Conservation (phyloP, 2,888 invertebrate species). For the Tillus elongatus region DNA sequence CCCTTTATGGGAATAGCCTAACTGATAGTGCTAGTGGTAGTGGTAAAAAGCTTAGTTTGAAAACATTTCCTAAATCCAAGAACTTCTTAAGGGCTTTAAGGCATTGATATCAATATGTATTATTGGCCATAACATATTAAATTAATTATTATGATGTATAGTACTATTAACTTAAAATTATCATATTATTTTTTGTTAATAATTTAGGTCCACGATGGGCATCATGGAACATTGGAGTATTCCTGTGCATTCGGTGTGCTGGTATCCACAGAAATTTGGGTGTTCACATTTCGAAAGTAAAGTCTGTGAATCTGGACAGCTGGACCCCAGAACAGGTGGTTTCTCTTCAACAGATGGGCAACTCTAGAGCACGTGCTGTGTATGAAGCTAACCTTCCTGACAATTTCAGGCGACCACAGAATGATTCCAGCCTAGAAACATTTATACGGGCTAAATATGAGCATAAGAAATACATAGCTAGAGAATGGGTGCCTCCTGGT, state of each 20-base stretch:
- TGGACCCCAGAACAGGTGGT: conserved; percentile 95
- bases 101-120: too few relatives aligned
- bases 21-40: too few relatives aligned
- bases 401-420: conserved; percentile 89
- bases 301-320: conserved; percentile 94
- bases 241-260: conserved; percentile 96
- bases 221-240: conserved; percentile 97
- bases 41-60: too few relatives aligned
- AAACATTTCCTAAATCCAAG: too few relatives aligned
- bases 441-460: conserved; percentile 99
- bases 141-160: too few relatives aligned
- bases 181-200: neutral
- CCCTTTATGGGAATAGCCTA: too few relatives aligned
- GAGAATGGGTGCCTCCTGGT: conserved; percentile 88
- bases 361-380: conserved; percentile 90
- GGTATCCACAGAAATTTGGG: conserved; percentile 98
- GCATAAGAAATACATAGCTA: conserved; percentile 96
- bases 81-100: too few relatives aligned
- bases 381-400: conserved; percentile 97
- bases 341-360: conserved; percentile 94
- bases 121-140: too few relatives aligned
- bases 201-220: conserved; percentile 93
- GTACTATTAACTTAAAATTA: too few relatives aligned
- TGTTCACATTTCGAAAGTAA: conserved; percentile 97
- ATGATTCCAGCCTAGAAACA: conserved; percentile 84